Conservation (phyloP, 2,113 vertebrate species). For the Lepidothrix coronata region DNA sequence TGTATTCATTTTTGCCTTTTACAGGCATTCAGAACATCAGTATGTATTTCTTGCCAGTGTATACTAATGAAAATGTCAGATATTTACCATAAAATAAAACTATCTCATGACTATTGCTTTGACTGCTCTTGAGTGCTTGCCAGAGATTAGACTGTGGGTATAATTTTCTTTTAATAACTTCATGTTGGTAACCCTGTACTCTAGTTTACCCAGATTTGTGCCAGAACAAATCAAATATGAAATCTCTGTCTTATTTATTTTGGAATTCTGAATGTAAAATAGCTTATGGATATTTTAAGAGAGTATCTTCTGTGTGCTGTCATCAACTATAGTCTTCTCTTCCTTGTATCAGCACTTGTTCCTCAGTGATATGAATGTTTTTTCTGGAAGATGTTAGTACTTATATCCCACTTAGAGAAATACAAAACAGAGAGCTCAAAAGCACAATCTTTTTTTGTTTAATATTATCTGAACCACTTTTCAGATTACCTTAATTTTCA, state of each 20-base stretch:
- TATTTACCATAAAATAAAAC: slow-evolving; percentile 3
- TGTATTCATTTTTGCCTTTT: background rate
- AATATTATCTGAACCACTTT: background rate
- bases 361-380: background rate
- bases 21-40: background rate
- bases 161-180: slow-evolving; percentile 30
- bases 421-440: background rate
- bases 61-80: slow-evolving; percentile 24
- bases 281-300: slow-evolving; percentile 34
- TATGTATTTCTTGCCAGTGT: background rate
- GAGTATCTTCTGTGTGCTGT: background rate
- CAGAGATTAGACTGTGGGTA: slow-evolving; percentile 4
- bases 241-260: slow-evolving; percentile 4
- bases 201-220: background rate
- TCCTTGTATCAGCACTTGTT: background rate
- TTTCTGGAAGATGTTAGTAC: background rate
- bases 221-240: slow-evolving; percentile 23
- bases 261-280: slow-evolving; percentile 11
- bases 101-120: background rate
- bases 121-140: slow-evolving; percentile 26
- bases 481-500: background rate
- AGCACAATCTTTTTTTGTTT: background rate
- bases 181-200: background rate
- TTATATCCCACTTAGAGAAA: background rate
- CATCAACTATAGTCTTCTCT: background rate